A percentile compares a stretch with the other conserved stretches of the same genome.
Evolutionary conservation across 1,140 invertebrate species (phyloP).

Genomic region (Calosoma granatense): DNA sequence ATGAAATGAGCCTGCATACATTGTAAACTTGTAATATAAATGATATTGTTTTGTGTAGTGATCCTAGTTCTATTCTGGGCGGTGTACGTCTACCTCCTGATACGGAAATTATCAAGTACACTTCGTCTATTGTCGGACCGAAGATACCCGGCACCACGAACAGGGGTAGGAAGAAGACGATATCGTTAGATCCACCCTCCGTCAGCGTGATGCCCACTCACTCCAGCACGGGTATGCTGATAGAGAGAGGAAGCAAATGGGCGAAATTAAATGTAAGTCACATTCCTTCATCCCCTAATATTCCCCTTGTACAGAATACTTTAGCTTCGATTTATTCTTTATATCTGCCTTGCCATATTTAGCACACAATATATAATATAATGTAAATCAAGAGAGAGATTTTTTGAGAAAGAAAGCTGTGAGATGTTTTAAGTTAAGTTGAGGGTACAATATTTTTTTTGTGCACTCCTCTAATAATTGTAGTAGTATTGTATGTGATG

Average conservation of each 20-base stretch:
- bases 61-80: slow-evolving; percentile 66
- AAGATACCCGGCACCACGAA: slow-evolving; percentile 73
- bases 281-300: not conserved
- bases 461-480: too few relatives aligned
- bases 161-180: slow-evolving; percentile 74
- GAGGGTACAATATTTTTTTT: too few relatives aligned
- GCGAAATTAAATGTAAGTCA: slow-evolving; percentile 30
- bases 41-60: too few relatives aligned
- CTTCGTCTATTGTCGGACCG: slow-evolving; percentile 70
- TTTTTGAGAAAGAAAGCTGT: too few relatives aligned
- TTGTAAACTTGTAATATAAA: too few relatives aligned
- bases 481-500: too few relatives aligned
- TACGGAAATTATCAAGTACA: slow-evolving; percentile 82
- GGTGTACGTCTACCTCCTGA: slow-evolving; percentile 74
- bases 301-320: slow-evolving; percentile 14
- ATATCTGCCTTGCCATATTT: too few relatives aligned
- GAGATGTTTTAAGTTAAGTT: too few relatives aligned
- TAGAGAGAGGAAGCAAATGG: slow-evolving; percentile 43
- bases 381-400: too few relatives aligned
- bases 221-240: slow-evolving; percentile 32
- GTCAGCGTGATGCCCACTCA: slow-evolving; percentile 49
- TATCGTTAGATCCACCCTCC: slow-evolving; percentile 68
- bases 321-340: not conserved
- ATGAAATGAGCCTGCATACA: too few relatives aligned
- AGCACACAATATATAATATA: too few relatives aligned